phyloP scores from a whole-genome alignment of 2,113 vertebrate species.

The Eptesicus fuscus region DNA sequence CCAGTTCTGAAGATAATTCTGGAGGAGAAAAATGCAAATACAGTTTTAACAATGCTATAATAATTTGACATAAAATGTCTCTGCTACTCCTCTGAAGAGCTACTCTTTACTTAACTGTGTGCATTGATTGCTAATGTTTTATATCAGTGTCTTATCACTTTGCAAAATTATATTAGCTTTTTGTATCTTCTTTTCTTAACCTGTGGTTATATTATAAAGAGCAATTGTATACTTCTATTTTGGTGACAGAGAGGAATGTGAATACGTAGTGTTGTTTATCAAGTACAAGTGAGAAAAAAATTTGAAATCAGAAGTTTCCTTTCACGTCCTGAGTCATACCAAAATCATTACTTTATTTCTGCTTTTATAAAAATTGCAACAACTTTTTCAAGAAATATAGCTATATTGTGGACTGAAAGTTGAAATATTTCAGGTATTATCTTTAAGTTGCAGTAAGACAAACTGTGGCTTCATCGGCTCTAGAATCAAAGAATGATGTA shows the following conservation, averaged over 20 bases:
- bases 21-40: neutral
- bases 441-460: neutral
- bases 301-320: slow-evolving; percentile 36
- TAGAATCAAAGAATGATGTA: neutral
- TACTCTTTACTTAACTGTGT: neutral
- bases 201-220: neutral
- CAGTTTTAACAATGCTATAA: neutral
- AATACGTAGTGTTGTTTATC: neutral
- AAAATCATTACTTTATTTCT: slow-evolving; percentile 41
- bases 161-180: slow-evolving; percentile 5
- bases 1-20: slow-evolving; percentile 3
- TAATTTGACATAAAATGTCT: neutral
- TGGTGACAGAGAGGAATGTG: neutral
- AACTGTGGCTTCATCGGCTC: neutral
- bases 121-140: neutral
- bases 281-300: neutral
- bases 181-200: slow-evolving; percentile 18
- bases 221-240: neutral
- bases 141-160: neutral
- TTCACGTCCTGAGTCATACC: neutral
- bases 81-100: slow-evolving; percentile 5
- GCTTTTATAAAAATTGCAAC: slow-evolving; percentile 30
- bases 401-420: neutral
- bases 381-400: neutral
- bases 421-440: slow-evolving; percentile 6